Evolutionary conservation across 2,113 vertebrate species (phyloP), one percentile per base, ranked within the genome.

Genomic region (Uropsilus gracilis): DNA sequence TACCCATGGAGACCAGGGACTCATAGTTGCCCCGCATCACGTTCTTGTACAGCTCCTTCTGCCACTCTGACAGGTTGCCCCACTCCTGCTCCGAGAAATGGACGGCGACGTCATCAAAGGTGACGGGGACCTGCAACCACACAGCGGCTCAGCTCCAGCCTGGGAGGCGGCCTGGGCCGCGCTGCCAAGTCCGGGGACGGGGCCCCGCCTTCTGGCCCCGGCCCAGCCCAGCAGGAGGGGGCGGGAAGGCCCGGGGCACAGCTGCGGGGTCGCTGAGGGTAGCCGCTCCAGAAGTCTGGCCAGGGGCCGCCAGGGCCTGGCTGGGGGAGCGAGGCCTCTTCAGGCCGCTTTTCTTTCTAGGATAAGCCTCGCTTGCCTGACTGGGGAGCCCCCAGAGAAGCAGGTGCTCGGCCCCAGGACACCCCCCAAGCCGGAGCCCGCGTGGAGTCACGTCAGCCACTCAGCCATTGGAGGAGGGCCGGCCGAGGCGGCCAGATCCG

Each of bases 51-150:
- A 98, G 98, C 1, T 97, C 97, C 95, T 98, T 98, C 97, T 98
- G 98, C 98, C 98, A 98, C 28, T 97, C 95, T 0, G 98, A 97
- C 69, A 98, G 96, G 11, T 82, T 76, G 11, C 96, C 97, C 98
- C 98, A 98, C 90, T 98, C 98, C 97, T 98, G 95, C 93, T 98
- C 81, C 0, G 98, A 98, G 98, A 98, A 98, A 53, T 98, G 98
- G 96, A 98, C 98, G 0, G 98, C 97, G 2, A 98, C 53, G 0
- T 98, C 98, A 22, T 98, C 97, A 1, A 98, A 98, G 0, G 98
- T 98, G 16, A 98, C 57, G 0, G 98, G 98, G 6, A 98, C 98
- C 98, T 98, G 97, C 9, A 97, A 97, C 0, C 90, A 95, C 94
- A 96, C 18, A 30, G 20, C 0, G 13, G 10, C 20, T 95, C 53